Conservation (phyloP, 1,140 invertebrate species). For the Drosophila pectinifera region DNA sequence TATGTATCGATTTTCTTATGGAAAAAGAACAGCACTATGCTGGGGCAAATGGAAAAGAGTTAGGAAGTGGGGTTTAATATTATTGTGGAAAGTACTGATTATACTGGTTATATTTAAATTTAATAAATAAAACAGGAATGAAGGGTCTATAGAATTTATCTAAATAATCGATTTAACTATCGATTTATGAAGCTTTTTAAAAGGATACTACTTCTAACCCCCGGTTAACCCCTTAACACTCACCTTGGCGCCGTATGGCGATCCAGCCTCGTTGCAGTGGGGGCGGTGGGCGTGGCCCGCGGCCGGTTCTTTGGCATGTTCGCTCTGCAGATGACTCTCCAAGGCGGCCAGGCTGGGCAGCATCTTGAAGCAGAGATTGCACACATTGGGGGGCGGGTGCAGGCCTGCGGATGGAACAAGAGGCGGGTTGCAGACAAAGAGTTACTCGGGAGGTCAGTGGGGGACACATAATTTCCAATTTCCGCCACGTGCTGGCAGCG, state of each 20-base stretch:
- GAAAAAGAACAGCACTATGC: no score
- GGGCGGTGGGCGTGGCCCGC: constrained; percentile 48
- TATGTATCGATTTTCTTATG: no score
- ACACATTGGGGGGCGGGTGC: constrained; percentile 88
- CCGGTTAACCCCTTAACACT: constrained; percentile 21
- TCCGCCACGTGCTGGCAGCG: constrained; percentile 49
- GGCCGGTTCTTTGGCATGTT: constrained; percentile 81
- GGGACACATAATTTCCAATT: constrained; percentile 55
- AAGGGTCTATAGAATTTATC: no score
- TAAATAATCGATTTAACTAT: no score
- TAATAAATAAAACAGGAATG: no score
- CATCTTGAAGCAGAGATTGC: constrained; percentile 99
- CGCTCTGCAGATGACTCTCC: constrained; percentile 95
- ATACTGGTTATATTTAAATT: no score
- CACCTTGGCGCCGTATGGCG: constrained; percentile 71
- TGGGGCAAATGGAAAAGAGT: no score
- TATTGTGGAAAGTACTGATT: no score
- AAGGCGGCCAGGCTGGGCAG: constrained; percentile 98
- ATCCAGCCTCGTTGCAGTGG: constrained; percentile 39
- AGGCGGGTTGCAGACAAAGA: constrained; percentile 27
- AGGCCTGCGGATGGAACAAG: constrained; percentile 54
- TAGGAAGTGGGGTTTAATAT: no score
- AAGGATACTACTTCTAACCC: neutral
- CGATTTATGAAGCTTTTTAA: no score
- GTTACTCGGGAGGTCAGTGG: constrained; percentile 34